Evolutionary conservation across 2,888 invertebrate species (phyloP).

Genomic region (Trachelus tabidus): DNA sequence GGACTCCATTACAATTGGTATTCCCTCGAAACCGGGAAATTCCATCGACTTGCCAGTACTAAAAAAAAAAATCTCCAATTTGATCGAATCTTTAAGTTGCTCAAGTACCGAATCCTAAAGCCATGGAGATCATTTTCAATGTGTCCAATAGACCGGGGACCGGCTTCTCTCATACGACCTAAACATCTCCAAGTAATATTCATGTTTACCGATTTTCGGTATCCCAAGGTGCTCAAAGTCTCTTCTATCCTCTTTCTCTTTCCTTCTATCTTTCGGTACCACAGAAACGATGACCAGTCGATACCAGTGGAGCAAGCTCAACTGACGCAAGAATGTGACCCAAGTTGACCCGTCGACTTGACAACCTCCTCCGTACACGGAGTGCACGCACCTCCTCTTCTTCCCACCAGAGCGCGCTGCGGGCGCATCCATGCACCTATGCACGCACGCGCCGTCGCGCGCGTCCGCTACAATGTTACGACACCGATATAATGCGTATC

Average conservation of each 20-base stretch:
- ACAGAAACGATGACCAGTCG: conserved; percentile 20
- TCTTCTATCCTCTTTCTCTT: not conserved
- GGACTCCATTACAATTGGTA: not conserved
- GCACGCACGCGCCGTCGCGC: conserved; percentile 14
- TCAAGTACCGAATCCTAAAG: not conserved
- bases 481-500: conserved; percentile 27
- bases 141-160: not conserved
- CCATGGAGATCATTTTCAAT: not conserved
- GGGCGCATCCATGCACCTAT: not conserved
- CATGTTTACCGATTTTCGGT: conserved; percentile 14
- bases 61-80: not conserved
- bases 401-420: conserved; percentile 21
- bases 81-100: not conserved
- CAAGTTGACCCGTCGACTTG: conserved; percentile 22
- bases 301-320: conserved; percentile 12
- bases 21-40: not conserved
- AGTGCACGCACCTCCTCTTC: conserved; percentile 23
- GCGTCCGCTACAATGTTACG: conserved; percentile 20
- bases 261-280: not conserved
- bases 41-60: not conserved
- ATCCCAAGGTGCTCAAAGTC: conserved; percentile 7
- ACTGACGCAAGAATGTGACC: conserved; percentile 23
- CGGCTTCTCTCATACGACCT: not conserved
- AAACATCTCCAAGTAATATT: not conserved
- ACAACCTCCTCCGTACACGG: conserved; percentile 24